These are phyloP conservation scores for Ptycholaimellus sp. DNA, from an alignment of 2,888 invertebrate genomes.

Conservation along the genomic window DNA sequence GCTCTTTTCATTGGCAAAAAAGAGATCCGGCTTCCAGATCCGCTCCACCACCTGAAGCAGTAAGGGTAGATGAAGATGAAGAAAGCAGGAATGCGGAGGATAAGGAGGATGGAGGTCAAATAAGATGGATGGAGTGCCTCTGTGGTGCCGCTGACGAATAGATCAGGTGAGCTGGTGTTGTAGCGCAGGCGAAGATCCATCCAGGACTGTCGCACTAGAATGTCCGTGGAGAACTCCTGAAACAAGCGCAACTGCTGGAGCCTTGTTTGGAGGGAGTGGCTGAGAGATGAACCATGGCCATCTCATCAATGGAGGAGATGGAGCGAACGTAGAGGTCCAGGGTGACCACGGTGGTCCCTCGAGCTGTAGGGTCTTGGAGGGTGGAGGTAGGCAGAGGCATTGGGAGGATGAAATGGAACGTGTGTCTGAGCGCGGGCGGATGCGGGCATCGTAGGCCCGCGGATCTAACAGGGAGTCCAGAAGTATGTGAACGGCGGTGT, in stretches of 20 bases:
- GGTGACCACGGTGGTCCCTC: neutral
- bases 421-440: no score
- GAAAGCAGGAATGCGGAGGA: no score
- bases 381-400: no score
- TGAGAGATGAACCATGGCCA: neutral
- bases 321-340: neutral
- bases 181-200: neutral
- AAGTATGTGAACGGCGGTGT: no score
- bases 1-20: constrained; percentile 87
- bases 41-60: constrained; percentile 34
- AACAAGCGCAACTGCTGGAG: neutral
- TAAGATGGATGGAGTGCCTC: no score
- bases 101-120: no score
- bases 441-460: no score
- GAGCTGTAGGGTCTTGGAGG: no score
- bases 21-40: constrained; percentile 91
- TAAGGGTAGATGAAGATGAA: no score
- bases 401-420: no score
- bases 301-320: neutral
- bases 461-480: no score
- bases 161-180: neutral
- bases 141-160: neutral
- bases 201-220: neutral
- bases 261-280: neutral
- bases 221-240: neutral